phyloP scores from a whole-genome alignment of 1,140 invertebrate species.

The Steinernema feltiae region DNA sequence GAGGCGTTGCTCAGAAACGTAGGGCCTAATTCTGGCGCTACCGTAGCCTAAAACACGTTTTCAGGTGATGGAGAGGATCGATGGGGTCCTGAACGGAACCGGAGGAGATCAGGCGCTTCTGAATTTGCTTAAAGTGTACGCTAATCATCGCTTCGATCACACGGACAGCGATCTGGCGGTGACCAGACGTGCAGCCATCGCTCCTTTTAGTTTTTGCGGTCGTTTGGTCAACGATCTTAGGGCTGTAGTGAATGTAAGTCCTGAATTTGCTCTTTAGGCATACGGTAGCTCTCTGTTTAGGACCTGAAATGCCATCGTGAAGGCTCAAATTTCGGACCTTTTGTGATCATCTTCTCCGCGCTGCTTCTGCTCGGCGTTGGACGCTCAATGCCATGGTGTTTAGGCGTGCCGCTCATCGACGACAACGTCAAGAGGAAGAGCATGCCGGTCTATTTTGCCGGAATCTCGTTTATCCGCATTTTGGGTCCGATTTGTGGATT shows the following conservation, averaged over 20 bases:
- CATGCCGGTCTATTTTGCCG: slow-evolving; percentile 56
- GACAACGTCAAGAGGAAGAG: slow-evolving; percentile 53
- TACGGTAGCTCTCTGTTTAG: slow-evolving; percentile 20
- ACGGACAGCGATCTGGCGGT: slow-evolving; percentile 25
- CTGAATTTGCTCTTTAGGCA: neutral
- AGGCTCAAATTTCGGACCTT: slow-evolving; percentile 44
- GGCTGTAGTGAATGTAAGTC: slow-evolving; percentile 23
- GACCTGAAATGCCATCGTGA: slow-evolving; percentile 43
- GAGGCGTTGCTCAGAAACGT: slow-evolving; percentile 26
- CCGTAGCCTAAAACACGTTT: no score
- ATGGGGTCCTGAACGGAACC: slow-evolving; percentile 20
- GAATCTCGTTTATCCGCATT: slow-evolving; percentile 56
- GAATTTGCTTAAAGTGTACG: slow-evolving; percentile 25
- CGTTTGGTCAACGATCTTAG: slow-evolving; percentile 51
- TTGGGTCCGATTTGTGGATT: slow-evolving; percentile 55
- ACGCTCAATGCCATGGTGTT: slow-evolving; percentile 53
- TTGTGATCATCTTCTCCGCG: slow-evolving; percentile 52
- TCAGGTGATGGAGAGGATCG: slow-evolving; percentile 19
- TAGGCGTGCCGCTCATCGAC: slow-evolving; percentile 54
- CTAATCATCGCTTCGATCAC: slow-evolving; percentile 17
- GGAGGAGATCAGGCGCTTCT: slow-evolving; percentile 19
- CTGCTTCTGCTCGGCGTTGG: slow-evolving; percentile 50
- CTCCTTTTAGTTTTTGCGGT: slow-evolving; percentile 53
- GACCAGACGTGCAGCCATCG: slow-evolving; percentile 33
- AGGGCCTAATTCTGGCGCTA: neutral